Percentiles rank a stretch among this genome's conserved stretches.
Conservation (phyloP, 2,888 invertebrate species). For the Nymphalis urticae region DNA sequence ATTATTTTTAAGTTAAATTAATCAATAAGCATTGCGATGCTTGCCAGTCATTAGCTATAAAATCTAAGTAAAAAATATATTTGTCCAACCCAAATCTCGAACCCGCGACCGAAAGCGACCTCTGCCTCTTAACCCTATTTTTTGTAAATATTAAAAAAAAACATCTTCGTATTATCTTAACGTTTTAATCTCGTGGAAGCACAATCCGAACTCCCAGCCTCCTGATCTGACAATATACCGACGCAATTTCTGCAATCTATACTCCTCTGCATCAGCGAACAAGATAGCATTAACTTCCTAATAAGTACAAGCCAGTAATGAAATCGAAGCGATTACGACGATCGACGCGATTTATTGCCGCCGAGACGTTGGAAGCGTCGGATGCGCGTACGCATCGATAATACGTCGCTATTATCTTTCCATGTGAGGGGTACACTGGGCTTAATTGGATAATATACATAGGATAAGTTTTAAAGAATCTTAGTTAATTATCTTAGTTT, state of each 20-base stretch:
- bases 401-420: constrained; percentile 65
- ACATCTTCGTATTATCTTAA: too few relatives aligned
- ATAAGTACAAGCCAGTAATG: constrained; percentile 62
- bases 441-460: background rate
- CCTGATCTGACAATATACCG: constrained; percentile 2
- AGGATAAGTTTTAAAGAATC: too few relatives aligned
- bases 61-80: too few relatives aligned
- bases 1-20: too few relatives aligned
- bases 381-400: constrained; percentile 66
- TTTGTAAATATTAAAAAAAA: too few relatives aligned
- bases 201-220: background rate
- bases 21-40: too few relatives aligned
- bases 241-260: constrained; percentile 16
- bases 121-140: too few relatives aligned
- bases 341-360: constrained; percentile 67
- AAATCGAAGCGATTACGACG: constrained; percentile 69
- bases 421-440: constrained; percentile 44
- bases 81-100: too few relatives aligned
- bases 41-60: too few relatives aligned
- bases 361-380: constrained; percentile 55
- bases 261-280: constrained; percentile 13
- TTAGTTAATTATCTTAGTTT: too few relatives aligned
- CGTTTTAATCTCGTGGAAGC: background rate
- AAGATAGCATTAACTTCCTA: constrained; percentile 46
- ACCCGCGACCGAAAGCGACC: too few relatives aligned